Evolutionary conservation across 2,113 vertebrate species (phyloP).

Genomic region (Microtus pennsylvanicus): DNA sequence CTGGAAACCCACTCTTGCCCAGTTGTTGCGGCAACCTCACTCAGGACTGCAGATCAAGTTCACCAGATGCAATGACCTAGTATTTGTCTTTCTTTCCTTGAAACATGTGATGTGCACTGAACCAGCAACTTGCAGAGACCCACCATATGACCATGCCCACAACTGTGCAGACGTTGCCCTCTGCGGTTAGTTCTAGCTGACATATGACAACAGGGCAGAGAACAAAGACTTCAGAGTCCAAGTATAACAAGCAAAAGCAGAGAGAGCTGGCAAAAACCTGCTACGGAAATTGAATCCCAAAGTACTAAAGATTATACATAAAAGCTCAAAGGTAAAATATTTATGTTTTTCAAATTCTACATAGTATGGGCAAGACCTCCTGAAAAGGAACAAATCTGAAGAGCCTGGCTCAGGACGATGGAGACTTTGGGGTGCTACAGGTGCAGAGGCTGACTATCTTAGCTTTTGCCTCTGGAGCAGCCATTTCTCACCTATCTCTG

Average conservation of each 20-base stretch:
- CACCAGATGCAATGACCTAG: neutral
- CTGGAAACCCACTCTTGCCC: neutral
- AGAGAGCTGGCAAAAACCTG: neutral
- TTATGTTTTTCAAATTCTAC: neutral
- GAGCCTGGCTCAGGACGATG: neutral
- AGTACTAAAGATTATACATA: neutral
- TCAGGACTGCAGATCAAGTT: neutral
- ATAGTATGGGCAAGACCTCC: neutral
- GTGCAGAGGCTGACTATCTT: neutral
- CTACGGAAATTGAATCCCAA: neutral
- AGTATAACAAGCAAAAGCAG: neutral
- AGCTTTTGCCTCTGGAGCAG: neutral
- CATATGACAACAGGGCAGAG: neutral
- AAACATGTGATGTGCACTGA: neutral
- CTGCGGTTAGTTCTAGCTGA: neutral
- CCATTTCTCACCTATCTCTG: neutral
- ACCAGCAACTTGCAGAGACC: neutral
- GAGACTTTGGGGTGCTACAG: neutral
- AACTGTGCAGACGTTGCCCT: neutral
- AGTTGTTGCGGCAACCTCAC: too few species aligned
- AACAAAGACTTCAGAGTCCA: neutral
- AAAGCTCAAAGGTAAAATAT: neutral
- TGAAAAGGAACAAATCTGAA: neutral
- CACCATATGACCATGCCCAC: neutral
- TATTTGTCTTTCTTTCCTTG: neutral